Evolutionary conservation across 2,888 invertebrate species (phyloP), one percentile per base, ranked within the genome.

Genomic region (Drosophila crucigera): DNA sequence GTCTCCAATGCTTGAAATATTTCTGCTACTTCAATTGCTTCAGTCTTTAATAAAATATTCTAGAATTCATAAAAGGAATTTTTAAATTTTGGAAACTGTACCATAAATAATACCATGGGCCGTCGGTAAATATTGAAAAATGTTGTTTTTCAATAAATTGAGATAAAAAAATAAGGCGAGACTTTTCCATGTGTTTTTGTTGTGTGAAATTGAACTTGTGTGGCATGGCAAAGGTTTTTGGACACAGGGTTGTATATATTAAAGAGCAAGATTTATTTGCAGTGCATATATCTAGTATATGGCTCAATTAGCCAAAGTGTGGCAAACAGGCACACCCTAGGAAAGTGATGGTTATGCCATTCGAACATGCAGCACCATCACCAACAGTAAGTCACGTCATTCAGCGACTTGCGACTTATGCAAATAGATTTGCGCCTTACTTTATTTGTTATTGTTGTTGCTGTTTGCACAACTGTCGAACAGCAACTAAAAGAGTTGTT

Each of bases 261-360:
- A 7, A 25, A 16, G 22, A 16, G 47, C 0, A 50, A 11, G 19
- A 50, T 28, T 28, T 50, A 5, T 19, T 19, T 28, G 19, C 50
- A 39, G 56, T 56, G 56, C 39, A 37, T 11, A 37, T 60, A 43
- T 68, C 50, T 72, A 70, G 9, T 31, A 31, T 31, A 31, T 86
- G 58, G 63, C 74, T 89, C 82, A 87, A 87, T 86, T 87, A 89
- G 70, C 58, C 68, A 69, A 73, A 82, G 74, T 86, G 80, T 77
- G 70, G 79, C 68, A 37, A 28, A 49, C 62, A 56, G 81, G 58
- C 76, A 77, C 81, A 71, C 79, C 80, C 87, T 67, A 80, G 76
- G 69, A 83, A 68, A 80, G 75, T 80, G 83, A 82, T 78, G 84
- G 58, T 89, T 88, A 85, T 89, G 77, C 63, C 58, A 47, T 73